Evolutionary conservation across 2,888 invertebrate genomes (phyloP), one percentile per base, ranked within the genome.

Genomic region (Glaucopsyche alexis): DNA sequence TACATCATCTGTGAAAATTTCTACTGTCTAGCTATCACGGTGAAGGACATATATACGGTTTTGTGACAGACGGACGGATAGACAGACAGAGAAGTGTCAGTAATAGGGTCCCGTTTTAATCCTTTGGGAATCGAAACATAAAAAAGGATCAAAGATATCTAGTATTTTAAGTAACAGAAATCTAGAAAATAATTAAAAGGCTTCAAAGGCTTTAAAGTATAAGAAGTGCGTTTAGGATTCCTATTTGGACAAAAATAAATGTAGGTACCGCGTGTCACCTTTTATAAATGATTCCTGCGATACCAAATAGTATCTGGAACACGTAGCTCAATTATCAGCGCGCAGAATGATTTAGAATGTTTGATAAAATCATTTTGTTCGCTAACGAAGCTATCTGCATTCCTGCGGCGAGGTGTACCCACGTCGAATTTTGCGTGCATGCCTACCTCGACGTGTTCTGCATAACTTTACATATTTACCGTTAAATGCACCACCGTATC

Each of bases 391-490:
- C 81, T 82, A 87, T 87, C 84, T 85, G 80, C 84, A 86, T 87
- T 84, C 85, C 78, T 78, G 74, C 78, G 75, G 78, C 29, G 77
- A 78, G 77, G 77, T 79, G 77, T 81, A 81, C 29, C 60, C 60
- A 60, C 82, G 80, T 82, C 85, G 86, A 87, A 87, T 87, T 87
- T 85, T 84, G 83, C 84, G 85, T 86, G 82, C 82, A 81, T 79
- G 80, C 80, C 79, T 78, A 78, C 79, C 78, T 80, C 80, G 81
- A 79, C 80, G 82, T 84, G 82, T 84, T 90, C 89, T 86, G 89
- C 89, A 90, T 90, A 90, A 88, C 83, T 91, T 89, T 87, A 83
- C 89, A 87, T 88, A 86, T 86, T 86, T 82, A 81, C 82, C 81
- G 83, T 82, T 83, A 84, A 85, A 85, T 83, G 83, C 84, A 82